Evolutionary conservation across 2,888 invertebrate species (phyloP), one percentile per base, ranked within the genome.

Genomic region (Mactromeris polynyma): DNA sequence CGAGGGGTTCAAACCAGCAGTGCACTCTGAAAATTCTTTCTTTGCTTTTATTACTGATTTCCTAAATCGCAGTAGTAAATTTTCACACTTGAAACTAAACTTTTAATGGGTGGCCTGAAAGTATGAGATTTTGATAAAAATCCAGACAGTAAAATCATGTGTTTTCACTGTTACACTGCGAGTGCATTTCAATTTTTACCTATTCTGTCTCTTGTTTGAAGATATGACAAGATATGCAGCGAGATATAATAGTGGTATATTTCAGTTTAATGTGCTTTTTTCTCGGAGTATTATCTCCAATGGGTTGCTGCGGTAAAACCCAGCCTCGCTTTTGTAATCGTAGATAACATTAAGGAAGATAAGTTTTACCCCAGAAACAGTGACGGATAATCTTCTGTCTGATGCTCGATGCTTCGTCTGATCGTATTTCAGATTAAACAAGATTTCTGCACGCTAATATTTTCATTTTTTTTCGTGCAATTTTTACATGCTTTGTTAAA

Each of bases 111-210:
- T 64, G 58, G 58, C 58, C 58, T 64, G 58, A 26, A 7, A 58
- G n/a, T 21, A 26, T 26, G 36, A 19, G 33, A 36, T 26, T 33
- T 31, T 33, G 9, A 73, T n/a, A 36, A 33, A 36, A 33, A 26
- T 36, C 33, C 73, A 33, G 73, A 73, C 36, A 69, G 31, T 33
- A 2, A 69, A 33, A 73, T 73, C 73, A 73, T 36, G 33, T 19
- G 17, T 73, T 31, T 73, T 73, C 73, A 17, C 19, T 36, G 73
- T 73, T 17, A 26, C 9, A 33, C 36, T 33, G 33, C 14, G 36
- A 73, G 73, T 73, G 73, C 73, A 73, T 73, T 73, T 11, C 73
- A 31, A 73, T 73, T 73, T 73, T 73, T 73, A 73, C 33, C 33
- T 73, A 14, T 36, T 21, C 9, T 36, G 73, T 73, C 73, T 73